Conservation (phyloP, 2,113 vertebrate genomes). For the Rhadina sibilatrix region DNA sequence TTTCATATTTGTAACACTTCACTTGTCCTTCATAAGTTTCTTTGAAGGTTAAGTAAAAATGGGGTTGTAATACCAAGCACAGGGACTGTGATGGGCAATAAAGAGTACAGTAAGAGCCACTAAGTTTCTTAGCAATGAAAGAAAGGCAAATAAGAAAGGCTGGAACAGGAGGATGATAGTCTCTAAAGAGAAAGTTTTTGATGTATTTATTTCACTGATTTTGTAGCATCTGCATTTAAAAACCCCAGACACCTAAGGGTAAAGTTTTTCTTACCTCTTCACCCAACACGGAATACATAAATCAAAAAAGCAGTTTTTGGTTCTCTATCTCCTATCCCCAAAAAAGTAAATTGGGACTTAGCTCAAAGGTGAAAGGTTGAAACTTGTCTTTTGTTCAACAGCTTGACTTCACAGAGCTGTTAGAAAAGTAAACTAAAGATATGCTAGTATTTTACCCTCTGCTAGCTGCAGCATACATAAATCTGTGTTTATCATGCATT, state of each 20-base stretch:
- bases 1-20: not conserved
- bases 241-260: not conserved
- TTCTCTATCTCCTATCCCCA: not conserved
- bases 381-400: not conserved
- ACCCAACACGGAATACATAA: not conserved
- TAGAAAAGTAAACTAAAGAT: not conserved
- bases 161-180: not conserved
- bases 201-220: not conserved
- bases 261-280: not conserved
- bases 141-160: not conserved
- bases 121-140: not conserved
- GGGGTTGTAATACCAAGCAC: not conserved
- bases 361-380: not conserved
- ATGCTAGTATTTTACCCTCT: not conserved
- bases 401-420: not conserved
- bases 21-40: not conserved
- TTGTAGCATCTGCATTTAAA: not conserved
- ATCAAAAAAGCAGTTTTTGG: not conserved
- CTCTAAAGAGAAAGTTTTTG: not conserved
- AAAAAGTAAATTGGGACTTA: not conserved
- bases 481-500: not conserved
- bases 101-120: not conserved
- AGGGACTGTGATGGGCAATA: not conserved
- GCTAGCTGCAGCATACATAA: not conserved
- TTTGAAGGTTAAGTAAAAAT: constrained; percentile 1